Conservation (phyloP, 1,140 invertebrate genomes). For the Papilio polyxenes region DNA sequence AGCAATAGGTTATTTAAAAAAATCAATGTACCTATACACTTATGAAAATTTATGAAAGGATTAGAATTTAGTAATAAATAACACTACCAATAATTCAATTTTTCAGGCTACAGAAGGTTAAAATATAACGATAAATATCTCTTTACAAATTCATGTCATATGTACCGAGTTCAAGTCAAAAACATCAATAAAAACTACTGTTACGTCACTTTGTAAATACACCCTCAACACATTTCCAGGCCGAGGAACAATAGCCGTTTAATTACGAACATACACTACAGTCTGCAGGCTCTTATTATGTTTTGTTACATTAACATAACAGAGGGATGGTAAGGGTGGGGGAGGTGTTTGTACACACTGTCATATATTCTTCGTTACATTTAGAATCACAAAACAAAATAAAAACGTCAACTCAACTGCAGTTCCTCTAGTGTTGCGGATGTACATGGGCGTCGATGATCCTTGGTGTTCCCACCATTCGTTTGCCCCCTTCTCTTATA, state of each 20-base stretch:
- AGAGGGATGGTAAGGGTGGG: not conserved
- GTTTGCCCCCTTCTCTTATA: too few relatives aligned
- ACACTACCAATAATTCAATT: too few relatives aligned
- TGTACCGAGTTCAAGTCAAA: not conserved
- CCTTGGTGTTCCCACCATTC: too few relatives aligned
- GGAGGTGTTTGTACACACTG: not conserved
- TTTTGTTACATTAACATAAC: slow-evolving; percentile 29
- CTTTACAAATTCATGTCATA: not conserved
- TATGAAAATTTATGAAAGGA: too few relatives aligned
- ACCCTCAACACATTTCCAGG: slow-evolving; percentile 42
- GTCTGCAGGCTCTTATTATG: slow-evolving; percentile 22
- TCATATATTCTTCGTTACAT: not conserved
- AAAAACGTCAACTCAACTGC: too few relatives aligned
- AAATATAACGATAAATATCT: too few relatives aligned
- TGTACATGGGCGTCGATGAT: too few relatives aligned
- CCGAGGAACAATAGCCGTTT: slow-evolving; percentile 47
- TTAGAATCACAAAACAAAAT: not conserved
- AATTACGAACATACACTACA: slow-evolving; percentile 49
- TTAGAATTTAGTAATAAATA: too few relatives aligned
- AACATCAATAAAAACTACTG: not conserved
- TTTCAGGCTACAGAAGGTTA: too few relatives aligned
- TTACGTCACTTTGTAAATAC: slow-evolving; percentile 39
- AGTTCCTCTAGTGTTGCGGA: too few relatives aligned
- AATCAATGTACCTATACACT: too few relatives aligned
- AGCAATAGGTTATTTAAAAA: not conserved